A percentile compares a stretch with the other conserved stretches of the same genome.
Evolutionary conservation across 1,140 invertebrate species (phyloP).

Genomic region (Drosophila lini): DNA sequence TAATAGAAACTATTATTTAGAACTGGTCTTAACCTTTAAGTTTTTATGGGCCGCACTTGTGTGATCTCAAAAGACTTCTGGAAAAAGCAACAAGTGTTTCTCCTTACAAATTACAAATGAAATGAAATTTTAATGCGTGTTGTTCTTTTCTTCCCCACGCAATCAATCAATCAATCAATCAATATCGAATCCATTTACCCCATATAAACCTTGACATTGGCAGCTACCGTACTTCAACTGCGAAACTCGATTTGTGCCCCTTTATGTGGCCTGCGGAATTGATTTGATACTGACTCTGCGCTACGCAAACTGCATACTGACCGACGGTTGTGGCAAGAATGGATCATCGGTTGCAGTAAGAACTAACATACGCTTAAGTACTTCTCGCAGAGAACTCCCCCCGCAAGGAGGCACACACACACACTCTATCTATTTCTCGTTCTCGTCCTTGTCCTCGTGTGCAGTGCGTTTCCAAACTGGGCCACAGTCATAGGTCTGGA

Average conservation of each 20-base stretch:
- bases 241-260: slow-evolving; percentile 69
- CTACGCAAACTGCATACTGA: slow-evolving; percentile 89
- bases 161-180: slow-evolving; percentile 10
- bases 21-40: no score
- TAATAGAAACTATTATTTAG: not conserved
- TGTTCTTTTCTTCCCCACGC: slow-evolving; percentile 47
- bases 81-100: slow-evolving; percentile 21
- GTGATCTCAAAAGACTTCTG: slow-evolving; percentile 43
- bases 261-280: slow-evolving; percentile 77
- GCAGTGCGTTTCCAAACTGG: slow-evolving; percentile 31
- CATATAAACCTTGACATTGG: slow-evolving; percentile 32
- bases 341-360: slow-evolving; percentile 95
- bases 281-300: slow-evolving; percentile 74
- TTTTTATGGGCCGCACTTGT: slow-evolving; percentile 1
- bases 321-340: slow-evolving; percentile 98
- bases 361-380: slow-evolving; percentile 27
- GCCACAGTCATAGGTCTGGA: not conserved
- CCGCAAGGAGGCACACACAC: not conserved
- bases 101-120: not conserved
- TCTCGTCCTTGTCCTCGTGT: slow-evolving; percentile 30
- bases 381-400: slow-evolving; percentile 4
- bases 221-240: slow-evolving; percentile 72
- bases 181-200: slow-evolving; percentile 9
- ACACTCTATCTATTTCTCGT: slow-evolving; percentile 2
- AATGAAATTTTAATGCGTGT: slow-evolving; percentile 32